Evolutionary conservation across 2,888 invertebrate genomes (phyloP).

Genomic region (Troides helena): DNA sequence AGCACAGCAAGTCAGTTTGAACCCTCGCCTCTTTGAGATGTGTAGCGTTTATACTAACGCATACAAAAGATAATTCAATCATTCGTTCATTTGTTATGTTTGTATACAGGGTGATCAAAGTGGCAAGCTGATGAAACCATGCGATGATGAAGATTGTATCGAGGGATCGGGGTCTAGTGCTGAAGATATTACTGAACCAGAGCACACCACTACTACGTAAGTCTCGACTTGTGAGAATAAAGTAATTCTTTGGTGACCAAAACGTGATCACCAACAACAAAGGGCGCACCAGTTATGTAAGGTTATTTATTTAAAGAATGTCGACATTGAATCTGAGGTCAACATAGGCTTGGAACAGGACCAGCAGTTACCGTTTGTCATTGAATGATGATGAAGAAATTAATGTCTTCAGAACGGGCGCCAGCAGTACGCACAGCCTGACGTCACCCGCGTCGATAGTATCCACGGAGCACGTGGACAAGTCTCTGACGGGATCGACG

Average conservation of each 20-base stretch:
- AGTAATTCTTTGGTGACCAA: too few relatives aligned
- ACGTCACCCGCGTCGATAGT: slow-evolving; percentile 57
- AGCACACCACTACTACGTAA: slow-evolving; percentile 80
- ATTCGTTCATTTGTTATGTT: neutral
- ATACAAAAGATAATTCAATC: too few relatives aligned
- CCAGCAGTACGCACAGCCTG: slow-evolving; percentile 67
- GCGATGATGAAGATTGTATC: slow-evolving; percentile 93
- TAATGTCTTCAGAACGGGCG: slow-evolving; percentile 48
- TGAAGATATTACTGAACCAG: slow-evolving; percentile 85
- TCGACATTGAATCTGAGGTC: too few relatives aligned
- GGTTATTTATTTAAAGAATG: too few relatives aligned
- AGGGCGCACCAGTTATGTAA: too few relatives aligned
- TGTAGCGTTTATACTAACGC: too few relatives aligned
- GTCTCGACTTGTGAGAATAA: slow-evolving; percentile 32
- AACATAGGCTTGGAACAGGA: too few relatives aligned
- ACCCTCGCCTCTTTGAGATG: too few relatives aligned
- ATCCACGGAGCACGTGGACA: slow-evolving; percentile 58
- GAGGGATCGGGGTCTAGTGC: slow-evolving; percentile 89
- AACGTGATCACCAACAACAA: too few relatives aligned
- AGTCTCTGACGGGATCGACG: slow-evolving; percentile 53
- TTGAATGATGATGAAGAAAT: too few relatives aligned
- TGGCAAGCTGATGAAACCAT: slow-evolving; percentile 77
- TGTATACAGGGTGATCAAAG: slow-evolving; percentile 55
- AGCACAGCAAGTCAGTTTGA: too few relatives aligned
- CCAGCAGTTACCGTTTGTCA: too few relatives aligned